Base-by-base conservation (phyloP, 2,113 vertebrate genomes). In the Saguinus midas region DNA sequence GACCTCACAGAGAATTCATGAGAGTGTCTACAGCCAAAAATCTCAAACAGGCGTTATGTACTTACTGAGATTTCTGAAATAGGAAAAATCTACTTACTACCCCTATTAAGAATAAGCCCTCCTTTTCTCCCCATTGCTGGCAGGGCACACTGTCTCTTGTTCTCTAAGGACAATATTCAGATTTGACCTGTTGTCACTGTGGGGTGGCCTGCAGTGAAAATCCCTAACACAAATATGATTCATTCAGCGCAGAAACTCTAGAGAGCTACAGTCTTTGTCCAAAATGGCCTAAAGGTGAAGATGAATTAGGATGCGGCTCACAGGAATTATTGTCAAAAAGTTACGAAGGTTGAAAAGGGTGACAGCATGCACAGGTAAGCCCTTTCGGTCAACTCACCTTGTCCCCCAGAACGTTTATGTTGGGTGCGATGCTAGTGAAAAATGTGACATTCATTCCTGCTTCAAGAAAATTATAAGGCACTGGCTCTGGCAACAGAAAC, bases 221-320 rank as follows among this genome's bases (percentile, higher is more conserved):
- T 8, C 68, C 79, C 52, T 68, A 1, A 5, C 0, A 0, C 2
- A n/a, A 87, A 58, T 21, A n/a, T 12, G 40, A 21, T 18, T 57
- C 52, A 2, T 32, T 29, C 21, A 21, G 13, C 27, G 55, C 23
- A 6, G 70, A 43, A 20, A 14, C 48, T 40, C 78, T 20, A 16
- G 64, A 40, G 82, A 40, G 55, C 27, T 10, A 21, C 4, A 5
- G 1, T 17, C 61, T 70, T 35, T 27, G 66, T 11, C 66, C 76
- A 7, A 21, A 55, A 73, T 2, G 0, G 1, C 2, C 32, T 6
- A 3, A 25, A 7, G 23, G 18, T 4, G 14, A 70, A 3, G 35
- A 1, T 0, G 64, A 85, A 3, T 1, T 0, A 27, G 0, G 23
- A 23, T 3, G 1, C 0, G 2, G 1, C 27, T 23, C 55, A 2